Evolutionary conservation across 2,888 invertebrate genomes (phyloP), one percentile per base, ranked within the genome.

Genomic region (Epinotia demarniana): DNA sequence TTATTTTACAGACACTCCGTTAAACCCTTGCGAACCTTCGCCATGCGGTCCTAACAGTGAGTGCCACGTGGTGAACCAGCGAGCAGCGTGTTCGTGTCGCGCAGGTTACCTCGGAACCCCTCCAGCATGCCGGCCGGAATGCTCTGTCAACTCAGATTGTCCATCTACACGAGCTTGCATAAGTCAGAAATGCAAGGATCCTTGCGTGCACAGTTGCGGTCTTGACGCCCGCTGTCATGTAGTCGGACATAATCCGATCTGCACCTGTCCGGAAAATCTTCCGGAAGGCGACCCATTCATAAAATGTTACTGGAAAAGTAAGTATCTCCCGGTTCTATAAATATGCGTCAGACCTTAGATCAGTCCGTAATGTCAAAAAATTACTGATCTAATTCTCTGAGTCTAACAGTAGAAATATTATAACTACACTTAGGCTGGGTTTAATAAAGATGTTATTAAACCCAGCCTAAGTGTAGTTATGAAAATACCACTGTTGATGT

Each of bases 1-100:
- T 9, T 63, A 49, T 27, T 46, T 80, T 79, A 77, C 80, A 87
- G 88, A 85, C 55, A 81, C 83, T 49, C 81, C 81, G 9, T 84
- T 89, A 75, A 95, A 96, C 82, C 97, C 97, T n/a, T 97, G 97
- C 83, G 92, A 95, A 77, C 97, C 97, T 16, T 96, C 96, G 78
- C 97, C 97, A 11, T 97, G 97, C 84, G 97, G 97, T 43, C 95
- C 97, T 0, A 96, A 97, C 84, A 97, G 97, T 84, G 95, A 96
- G 74, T 97, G 97, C 85, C 95, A 96, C 49, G 95, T 96, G 18
- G 94, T 95, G n/a, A 95, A 95, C 81, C 95, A 96, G 60, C 95
- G 96, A 80, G 96, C 97, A 1, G 96, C 96, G 3, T 97, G 97
- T 86, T 96, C 97, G 1, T 97, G 97, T 82, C 95, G 95, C 78